Evolutionary conservation across 1,140 invertebrate species (phyloP).

Genomic region (Pseudomyrmex dendroicus): DNA sequence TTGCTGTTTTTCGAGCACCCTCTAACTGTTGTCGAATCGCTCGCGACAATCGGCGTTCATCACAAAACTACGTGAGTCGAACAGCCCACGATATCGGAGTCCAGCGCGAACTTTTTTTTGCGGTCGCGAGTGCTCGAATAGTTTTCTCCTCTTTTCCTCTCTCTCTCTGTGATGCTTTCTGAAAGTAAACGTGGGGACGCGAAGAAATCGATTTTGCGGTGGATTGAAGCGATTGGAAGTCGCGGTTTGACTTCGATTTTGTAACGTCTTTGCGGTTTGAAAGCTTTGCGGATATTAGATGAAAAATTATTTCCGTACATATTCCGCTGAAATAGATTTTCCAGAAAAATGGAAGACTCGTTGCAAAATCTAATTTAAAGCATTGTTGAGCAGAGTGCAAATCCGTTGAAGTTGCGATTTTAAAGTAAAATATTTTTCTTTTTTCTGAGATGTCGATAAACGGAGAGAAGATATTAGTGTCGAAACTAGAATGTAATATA

Average conservation of each 20-base stretch:
- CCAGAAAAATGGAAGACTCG: conserved; percentile 1
- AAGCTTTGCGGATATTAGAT: conserved; percentile 29
- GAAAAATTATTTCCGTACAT: conserved; percentile 31
- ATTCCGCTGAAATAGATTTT: neutral
- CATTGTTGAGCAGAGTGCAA: neutral
- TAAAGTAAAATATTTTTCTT: neutral
- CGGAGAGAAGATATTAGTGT: neutral
- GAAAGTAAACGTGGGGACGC: conserved; percentile 3
- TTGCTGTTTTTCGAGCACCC: conserved; percentile 56
- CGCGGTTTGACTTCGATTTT: conserved; percentile 28
- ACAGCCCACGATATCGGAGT: conserved; percentile 14
- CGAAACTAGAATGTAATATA: too few relatives aligned
- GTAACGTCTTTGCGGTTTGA: conserved; percentile 17
- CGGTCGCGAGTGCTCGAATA: conserved; percentile 12
- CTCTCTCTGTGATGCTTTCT: conserved; percentile 11
- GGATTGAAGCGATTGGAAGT: conserved; percentile 44
- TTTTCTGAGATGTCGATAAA: neutral
- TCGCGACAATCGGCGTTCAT: neutral
- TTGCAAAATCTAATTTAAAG: neutral
- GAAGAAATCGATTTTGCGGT: conserved; percentile 46
- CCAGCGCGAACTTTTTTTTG: conserved; percentile 25
- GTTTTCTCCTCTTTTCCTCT: neutral
- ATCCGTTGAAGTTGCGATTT: conserved; percentile 1
- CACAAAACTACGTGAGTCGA: conserved; percentile 30
- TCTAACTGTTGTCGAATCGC: conserved; percentile 53